These are phyloP conservation scores for Acleris holmiana DNA, from an alignment of 2,888 invertebrate species.

Conservation along the genomic window DNA sequence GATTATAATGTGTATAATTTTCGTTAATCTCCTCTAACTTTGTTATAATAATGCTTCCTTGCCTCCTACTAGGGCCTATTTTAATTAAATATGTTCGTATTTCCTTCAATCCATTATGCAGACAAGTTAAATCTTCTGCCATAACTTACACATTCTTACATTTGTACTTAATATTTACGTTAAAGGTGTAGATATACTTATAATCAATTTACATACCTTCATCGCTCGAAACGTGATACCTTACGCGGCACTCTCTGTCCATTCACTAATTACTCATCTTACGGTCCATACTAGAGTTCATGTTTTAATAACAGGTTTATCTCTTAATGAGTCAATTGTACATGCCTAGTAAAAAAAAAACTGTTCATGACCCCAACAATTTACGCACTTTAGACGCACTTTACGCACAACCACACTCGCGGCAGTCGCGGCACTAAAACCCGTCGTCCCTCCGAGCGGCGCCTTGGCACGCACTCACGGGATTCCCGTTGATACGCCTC, in stretches of 20 bases:
- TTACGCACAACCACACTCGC: too few relatives aligned
- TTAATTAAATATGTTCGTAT: not conserved
- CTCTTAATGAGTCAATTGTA: not conserved
- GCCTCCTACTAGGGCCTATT: not conserved
- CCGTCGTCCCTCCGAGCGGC: not conserved
- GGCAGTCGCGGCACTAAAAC: not conserved
- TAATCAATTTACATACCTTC: not conserved
- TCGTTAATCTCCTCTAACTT: not conserved
- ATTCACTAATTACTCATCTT: not conserved
- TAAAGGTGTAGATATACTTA: too few relatives aligned
- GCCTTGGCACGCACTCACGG: not conserved
- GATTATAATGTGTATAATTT: not conserved
- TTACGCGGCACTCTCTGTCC: not conserved
- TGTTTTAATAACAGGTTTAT: too few relatives aligned
- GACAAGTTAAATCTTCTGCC: not conserved
- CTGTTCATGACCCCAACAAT: not conserved
- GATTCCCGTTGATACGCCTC: constrained; percentile 1
- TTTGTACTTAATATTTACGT: not conserved
- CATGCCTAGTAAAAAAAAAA: not conserved
- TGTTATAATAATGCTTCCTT: not conserved
- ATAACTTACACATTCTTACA: not conserved
- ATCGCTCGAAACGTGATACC: not conserved
- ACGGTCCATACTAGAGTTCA: too few relatives aligned
- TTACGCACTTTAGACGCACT: not conserved
- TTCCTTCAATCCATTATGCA: not conserved